These are phyloP conservation scores for Protaetia brevitarsis DNA, from an alignment of 1,140 invertebrate genomes.

Conservation along the genomic window DNA sequence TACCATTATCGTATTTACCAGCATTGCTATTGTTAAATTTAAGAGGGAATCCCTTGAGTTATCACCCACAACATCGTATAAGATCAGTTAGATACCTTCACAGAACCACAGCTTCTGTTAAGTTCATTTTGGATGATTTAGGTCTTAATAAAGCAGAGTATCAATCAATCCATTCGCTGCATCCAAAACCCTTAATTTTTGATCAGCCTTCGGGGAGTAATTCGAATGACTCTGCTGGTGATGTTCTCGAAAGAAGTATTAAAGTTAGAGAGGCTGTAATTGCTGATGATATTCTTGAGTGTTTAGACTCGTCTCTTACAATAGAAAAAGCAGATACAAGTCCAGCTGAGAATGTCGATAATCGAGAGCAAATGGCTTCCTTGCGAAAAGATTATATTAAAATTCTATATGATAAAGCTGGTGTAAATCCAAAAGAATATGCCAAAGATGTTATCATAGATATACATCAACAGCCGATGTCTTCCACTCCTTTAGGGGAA, in stretches of 20 bases:
- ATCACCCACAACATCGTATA: conserved; percentile 57
- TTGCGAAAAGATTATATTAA: conserved; percentile 10
- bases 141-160: conserved; percentile 56
- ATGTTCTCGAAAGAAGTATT: neutral
- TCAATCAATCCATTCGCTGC: conserved; percentile 46
- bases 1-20: conserved; percentile 55
- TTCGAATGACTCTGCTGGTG: neutral
- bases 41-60: conserved; percentile 60
- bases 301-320: neutral
- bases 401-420: neutral
- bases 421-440: neutral
- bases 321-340: neutral
- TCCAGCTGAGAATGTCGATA: neutral
- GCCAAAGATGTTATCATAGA: neutral
- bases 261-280: neutral
- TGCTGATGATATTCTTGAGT: neutral
- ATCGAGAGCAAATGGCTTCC: neutral
- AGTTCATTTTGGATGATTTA: conserved; percentile 59
- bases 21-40: conserved; percentile 56
- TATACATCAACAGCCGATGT: neutral
- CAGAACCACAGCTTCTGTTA: conserved; percentile 52
- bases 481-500: conserved; percentile 20
- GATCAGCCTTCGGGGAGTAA: neutral
- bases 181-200: conserved; percentile 27
- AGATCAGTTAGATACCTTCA: conserved; percentile 57